Conservation (phyloP, 2,888 invertebrate genomes). For the Cantharis lateralis region DNA sequence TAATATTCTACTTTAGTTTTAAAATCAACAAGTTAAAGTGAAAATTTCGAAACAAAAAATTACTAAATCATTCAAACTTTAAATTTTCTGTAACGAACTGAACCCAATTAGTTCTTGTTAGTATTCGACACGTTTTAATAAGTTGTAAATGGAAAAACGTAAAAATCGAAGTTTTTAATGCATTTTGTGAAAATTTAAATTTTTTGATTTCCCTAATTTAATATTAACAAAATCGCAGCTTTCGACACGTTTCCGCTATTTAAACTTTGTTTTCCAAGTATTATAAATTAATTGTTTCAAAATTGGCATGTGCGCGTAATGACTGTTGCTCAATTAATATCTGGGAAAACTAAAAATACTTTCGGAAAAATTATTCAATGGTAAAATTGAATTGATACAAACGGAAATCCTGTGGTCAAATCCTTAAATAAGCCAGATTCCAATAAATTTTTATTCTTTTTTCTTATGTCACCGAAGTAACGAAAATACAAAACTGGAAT, state of each 20-base stretch:
- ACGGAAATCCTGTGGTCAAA: no score
- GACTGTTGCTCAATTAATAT: not conserved
- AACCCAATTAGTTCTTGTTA: not conserved
- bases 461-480: not conserved
- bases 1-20: not conserved
- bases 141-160: not conserved
- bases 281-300: not conserved
- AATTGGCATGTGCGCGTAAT: not conserved
- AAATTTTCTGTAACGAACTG: not conserved
- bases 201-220: not conserved
- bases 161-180: not conserved
- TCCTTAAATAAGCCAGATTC: no score
- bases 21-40: not conserved
- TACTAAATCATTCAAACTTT: not conserved
- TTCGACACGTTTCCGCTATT: not conserved
- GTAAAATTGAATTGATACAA: not conserved
- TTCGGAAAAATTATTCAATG: constrained; percentile 2
- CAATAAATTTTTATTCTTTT: not conserved
- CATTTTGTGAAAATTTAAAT: not conserved
- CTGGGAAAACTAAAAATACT: not conserved
- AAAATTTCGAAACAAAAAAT: not conserved
- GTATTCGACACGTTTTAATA: not conserved
- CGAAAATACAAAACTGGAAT: not conserved
- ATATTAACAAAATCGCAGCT: not conserved
- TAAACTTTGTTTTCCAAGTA: not conserved